Evolutionary conservation across 2,888 invertebrate genomes (phyloP), one percentile per base, ranked within the genome.

Genomic region (Drosophila acutilabella): DNA sequence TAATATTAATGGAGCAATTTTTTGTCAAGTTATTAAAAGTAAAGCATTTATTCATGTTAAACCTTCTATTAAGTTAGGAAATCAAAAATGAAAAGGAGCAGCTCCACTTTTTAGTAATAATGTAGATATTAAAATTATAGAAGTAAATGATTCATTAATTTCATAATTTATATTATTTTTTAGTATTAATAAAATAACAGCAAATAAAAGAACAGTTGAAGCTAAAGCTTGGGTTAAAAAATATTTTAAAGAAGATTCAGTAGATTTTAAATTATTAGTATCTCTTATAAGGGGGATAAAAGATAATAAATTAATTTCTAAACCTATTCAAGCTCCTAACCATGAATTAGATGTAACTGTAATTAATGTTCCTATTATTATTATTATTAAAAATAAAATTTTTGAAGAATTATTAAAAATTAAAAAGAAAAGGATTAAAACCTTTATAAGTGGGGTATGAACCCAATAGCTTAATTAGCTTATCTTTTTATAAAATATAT

Each of bases 231-330:
- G 94, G 1, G 92, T 93, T 86, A 94, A 76, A 91, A 94, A 94
- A 90, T 94, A 95, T 93, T 94, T 94, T 92, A 94, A 89, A 0
- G 93, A 92, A n/a, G 94, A 92, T 93, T 94, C 94, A 0, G 93
- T 92, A 0, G 93, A 89, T 81, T 93, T 71, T 80, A 93, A 85
- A 90, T 94, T 94, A 89, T 93, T 93, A 36, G 91, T 91, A 44
- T 92, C 92, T 74, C 92, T 93, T 91, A 94, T 93, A 89, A 94
- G 78, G 68, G 94, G 94, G 51, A 94, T 94, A 93, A 94, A 94
- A 83, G 94, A 93, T 83, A 95, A 90, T 80, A 94, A 81, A 92
- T 95, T 95, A 92, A 94, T 94, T 93, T 95, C 94, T 93, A 95
- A 91, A 0, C 94, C 94, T 92, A 94, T 93, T 94, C 94, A 95